Evolutionary conservation across 2,888 invertebrate species (phyloP), one percentile per base, ranked within the genome.

Genomic region (Plagiodera versicolora): DNA sequence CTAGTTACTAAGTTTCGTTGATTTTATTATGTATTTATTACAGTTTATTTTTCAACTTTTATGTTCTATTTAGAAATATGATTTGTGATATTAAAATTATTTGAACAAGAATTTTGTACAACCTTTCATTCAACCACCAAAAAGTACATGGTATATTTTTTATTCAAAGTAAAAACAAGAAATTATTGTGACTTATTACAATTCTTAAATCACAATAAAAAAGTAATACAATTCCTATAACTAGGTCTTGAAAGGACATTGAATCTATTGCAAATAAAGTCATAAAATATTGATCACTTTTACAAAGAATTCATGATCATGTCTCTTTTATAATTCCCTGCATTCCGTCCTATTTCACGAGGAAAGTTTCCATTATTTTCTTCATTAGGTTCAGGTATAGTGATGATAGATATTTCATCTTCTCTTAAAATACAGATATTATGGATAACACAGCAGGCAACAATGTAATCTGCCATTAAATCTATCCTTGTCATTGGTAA

Each of bases 391-490:
- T 51, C 45, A 46, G 51, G 59, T 30, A 50, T 20, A 44, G 47
- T 46, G 24, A 59, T 54, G 11, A 54, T n/a, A 48, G 1, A 17
- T 58, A 50, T 30, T 39, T 57, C 50, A 39, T 57, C 56, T 20
- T 50, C 39, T 39, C 50, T 35, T 50, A 50, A 50, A 39, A 9
- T 57, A 20, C 46, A 55, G 17, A 55, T 55, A 28, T 55, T 55
- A 46, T 55, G 46, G 19, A 55, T 46, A 19, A 55, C 49, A 16
- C 56, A 57, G 24, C 56, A 57, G 39, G 56, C 50, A 24, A 57
- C 44, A 50, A 51, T 45, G 17, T 58, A 59, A 39, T 59, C 54
- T 47, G 59, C 59, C 59, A 59, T 54, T 47, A 59, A 54, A 53
- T 59, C 54, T 54, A 59, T 45, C 28, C 44, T 54, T 54, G 54